Evolutionary conservation across 23 tunicate species (phyloP).

Genomic region (Pegea sp.): DNA sequence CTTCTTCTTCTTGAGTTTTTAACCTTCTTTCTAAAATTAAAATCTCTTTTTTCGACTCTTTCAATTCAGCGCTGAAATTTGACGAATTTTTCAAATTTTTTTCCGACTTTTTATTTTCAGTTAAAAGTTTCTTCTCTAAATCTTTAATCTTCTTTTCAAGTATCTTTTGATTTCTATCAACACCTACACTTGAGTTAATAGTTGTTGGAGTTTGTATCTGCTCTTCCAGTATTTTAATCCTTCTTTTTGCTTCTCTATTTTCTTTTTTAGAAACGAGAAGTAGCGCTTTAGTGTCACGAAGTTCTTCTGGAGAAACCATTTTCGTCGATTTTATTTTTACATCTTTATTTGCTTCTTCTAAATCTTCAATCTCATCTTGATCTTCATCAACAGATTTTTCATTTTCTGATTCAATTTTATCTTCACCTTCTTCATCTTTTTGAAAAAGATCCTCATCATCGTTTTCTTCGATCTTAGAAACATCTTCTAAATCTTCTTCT

Average conservation of each 20-base stretch:
- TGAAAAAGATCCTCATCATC: no score
- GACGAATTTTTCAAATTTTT: constrained; percentile 23
- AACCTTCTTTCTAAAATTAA: constrained; percentile 26
- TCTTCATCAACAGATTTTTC: constrained; percentile 3
- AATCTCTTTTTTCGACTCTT: constrained; percentile 35
- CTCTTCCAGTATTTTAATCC: constrained; percentile 13
- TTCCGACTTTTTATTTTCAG: constrained; percentile 26
- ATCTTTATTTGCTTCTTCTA: background rate
- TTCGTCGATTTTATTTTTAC: background rate
- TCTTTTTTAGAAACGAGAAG: constrained; percentile 1
- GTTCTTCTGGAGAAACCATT: background rate
- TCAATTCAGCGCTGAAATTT: constrained; percentile 15
- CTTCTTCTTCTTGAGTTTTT: constrained; percentile 20
- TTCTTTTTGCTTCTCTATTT: constrained; percentile 6
- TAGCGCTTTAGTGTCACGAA: background rate
- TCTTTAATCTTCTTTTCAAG: constrained; percentile 37
- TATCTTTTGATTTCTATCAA: constrained; percentile 6
- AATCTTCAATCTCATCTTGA: background rate
- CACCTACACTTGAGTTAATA: no score
- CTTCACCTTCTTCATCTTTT: background rate
- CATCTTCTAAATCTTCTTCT: background rate
- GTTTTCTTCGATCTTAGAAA: background rate
- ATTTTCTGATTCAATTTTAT: background rate
- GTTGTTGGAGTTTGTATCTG: constrained; percentile 5
- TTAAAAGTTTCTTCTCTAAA: constrained; percentile 54